Percentiles rank a stretch among this genome's conserved stretches.
Evolutionary conservation across 2,888 invertebrate species (phyloP).

Genomic region (Esperia sulphurella): DNA sequence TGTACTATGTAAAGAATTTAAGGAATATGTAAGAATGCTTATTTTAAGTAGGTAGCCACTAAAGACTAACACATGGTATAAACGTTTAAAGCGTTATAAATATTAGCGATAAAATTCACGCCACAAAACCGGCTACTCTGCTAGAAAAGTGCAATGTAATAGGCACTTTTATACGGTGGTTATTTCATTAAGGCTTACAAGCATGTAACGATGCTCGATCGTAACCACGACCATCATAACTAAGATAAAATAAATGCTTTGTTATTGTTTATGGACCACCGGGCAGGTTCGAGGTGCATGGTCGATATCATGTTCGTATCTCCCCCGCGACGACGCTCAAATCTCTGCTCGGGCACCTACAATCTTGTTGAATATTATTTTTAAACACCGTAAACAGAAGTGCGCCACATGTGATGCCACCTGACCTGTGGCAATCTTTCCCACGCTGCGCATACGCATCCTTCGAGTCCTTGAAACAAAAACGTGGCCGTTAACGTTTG

Average conservation of each 20-base stretch:
- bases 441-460: conserved; percentile 52
- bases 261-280: conserved; percentile 75
- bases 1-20: too few species aligned
- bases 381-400: conserved; percentile 67
- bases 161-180: conserved; percentile 37
- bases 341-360: conserved; percentile 45
- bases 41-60: background rate
- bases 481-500: conserved; percentile 52
- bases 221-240: conserved; percentile 46
- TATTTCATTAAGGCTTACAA: conserved; percentile 37
- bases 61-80: background rate
- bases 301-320: conserved; percentile 26
- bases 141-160: conserved; percentile 21
- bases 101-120: conserved; percentile 15
- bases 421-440: conserved; percentile 72
- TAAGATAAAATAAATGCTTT: conserved; percentile 54
- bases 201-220: conserved; percentile 33
- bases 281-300: conserved; percentile 30
- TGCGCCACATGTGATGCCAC: conserved; percentile 73
- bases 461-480: conserved; percentile 52
- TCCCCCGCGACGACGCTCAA: conserved; percentile 63
- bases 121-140: conserved; percentile 23
- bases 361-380: conserved; percentile 71
- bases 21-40: background rate
- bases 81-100: background rate